Evolutionary conservation across 2,797 vertebrate species (phyloP), one percentile per base, ranked within the genome.

Genomic region (Trichosurus vulpecula): DNA sequence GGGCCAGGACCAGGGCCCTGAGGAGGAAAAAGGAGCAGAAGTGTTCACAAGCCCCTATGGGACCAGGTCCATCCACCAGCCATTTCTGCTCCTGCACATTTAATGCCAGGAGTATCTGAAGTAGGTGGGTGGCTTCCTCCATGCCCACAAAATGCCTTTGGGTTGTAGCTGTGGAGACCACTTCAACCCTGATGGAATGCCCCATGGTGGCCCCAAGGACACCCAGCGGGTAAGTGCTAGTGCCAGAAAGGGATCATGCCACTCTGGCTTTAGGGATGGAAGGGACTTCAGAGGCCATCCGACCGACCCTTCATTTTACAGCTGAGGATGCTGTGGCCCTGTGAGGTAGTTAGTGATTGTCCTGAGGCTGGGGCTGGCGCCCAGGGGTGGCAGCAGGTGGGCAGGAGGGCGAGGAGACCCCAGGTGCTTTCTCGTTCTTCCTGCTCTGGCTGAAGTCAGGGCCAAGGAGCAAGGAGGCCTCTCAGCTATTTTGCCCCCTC

Each of bases 81-180:
- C 14, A n/a, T 5, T 14, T 19, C 35, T 19, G 35, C 14, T 16
- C 14, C 35, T 35, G 31, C 13, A 35, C 58, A 61, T 13, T 61
- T 61, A 35, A n/a, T 66, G 35, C 12, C 35, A 19, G 35, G 35
- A 66, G 31, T 35, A 61, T 31, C 31, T 35, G 91, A 54, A 90
- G n/a, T 90, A 22, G 54, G 31, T 31, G 22, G 53, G 27, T 4
- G 31, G 13, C 14, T 35, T 41, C 3, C 35, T 95, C 54, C 52
- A 87, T 91, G 47, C 89, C 47, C 11, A 14, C n/a, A 9, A 96
- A 93, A 58, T 94, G 1, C 93, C 54, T 97, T 95, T 97, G 91
- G 54, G 96, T 92, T 94, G 95, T 93, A 99, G 99, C 95, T 99
- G 99, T 95, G 99, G 99, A 29, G 99, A 99, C 14, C 99, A 99